Evolutionary conservation across 2,113 vertebrate genomes (phyloP), one percentile per base, ranked within the genome.

Genomic region (Gambusia holbrooki): DNA sequence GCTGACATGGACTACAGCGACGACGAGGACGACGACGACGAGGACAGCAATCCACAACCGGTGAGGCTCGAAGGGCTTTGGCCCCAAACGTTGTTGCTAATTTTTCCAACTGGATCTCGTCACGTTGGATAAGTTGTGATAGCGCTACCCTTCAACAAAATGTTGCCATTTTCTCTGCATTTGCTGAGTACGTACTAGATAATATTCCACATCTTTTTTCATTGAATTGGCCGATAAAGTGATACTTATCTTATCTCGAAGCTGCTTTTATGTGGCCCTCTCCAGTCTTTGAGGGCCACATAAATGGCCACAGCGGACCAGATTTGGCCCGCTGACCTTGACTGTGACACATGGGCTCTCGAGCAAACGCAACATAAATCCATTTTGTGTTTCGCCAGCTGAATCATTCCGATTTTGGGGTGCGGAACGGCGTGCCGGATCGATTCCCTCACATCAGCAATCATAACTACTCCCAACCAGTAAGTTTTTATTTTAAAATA

Each of bases 11-110:
- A 92, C 71, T 77, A 92, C 4, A 88, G 67, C 0, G 92, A 94
- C 45, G 88, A 93, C 45, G 92, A 94, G 33, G 88, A 93, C 42
- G 93, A 93, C 19, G 91, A 93, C 1, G 90, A 93, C 1, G 91
- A 94, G 32, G 91, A 94, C 37, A 74, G 76, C 33, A 85, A 75
- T 67, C 72, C 78, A 5, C 76, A 75, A 73, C 28, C 60, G 15
- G 88, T 92, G 74, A 84, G 90, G 89, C 12, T 6, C 58, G 22
- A 14, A 0, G 1, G 1, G 1, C 25, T 61, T 65, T 72, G 28
- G 17, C 48, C 19, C 0, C 19, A 27, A 25, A 5, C 27, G 27
- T 6, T 45, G 15, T 66, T n/a, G n/a, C 25, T 1, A 25, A 42
- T 37, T 48, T 72, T 72, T 1, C 68, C 1, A 72, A n/a, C 17